phyloP scores from a whole-genome alignment of 1,140 invertebrate species.

The Trichonephila clavipes region DNA sequence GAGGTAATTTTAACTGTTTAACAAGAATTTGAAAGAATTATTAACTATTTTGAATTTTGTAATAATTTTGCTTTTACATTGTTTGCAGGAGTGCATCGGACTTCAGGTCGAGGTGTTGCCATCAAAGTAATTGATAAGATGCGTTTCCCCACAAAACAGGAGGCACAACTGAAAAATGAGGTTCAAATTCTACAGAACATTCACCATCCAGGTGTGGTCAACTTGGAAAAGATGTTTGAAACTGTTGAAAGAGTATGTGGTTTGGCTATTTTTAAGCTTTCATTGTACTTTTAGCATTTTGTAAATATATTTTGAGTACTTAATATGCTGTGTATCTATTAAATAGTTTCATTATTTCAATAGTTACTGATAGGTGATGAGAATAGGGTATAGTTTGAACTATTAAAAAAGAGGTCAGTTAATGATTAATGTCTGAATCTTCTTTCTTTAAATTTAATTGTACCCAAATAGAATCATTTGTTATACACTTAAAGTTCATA shows the following conservation, averaged over 20 bases:
- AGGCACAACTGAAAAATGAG: constrained; percentile 98
- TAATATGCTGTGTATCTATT: too few relatives aligned
- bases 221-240: constrained; percentile 98
- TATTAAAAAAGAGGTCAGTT: too few relatives aligned
- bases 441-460: too few relatives aligned
- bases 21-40: too few relatives aligned
- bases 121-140: constrained; percentile 97
- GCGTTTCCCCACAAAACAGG: constrained; percentile 98
- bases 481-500: too few relatives aligned
- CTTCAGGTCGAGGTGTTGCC: constrained; percentile 92
- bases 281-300: too few relatives aligned
- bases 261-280: background rate
- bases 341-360: too few relatives aligned
- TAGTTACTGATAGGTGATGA: too few relatives aligned
- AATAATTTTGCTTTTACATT: background rate
- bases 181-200: constrained; percentile 98
- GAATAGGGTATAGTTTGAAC: too few relatives aligned
- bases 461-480: too few relatives aligned
- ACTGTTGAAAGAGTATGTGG: constrained; percentile 88
- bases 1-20: constrained; percentile 83
- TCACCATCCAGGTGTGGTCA: constrained; percentile 86
- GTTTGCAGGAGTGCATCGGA: constrained; percentile 84
- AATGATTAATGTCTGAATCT: too few relatives aligned
- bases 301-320: too few relatives aligned
- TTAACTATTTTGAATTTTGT: background rate